Base-by-base conservation (phyloP, 2,888 invertebrate species). In the Microchrysa polita region DNA sequence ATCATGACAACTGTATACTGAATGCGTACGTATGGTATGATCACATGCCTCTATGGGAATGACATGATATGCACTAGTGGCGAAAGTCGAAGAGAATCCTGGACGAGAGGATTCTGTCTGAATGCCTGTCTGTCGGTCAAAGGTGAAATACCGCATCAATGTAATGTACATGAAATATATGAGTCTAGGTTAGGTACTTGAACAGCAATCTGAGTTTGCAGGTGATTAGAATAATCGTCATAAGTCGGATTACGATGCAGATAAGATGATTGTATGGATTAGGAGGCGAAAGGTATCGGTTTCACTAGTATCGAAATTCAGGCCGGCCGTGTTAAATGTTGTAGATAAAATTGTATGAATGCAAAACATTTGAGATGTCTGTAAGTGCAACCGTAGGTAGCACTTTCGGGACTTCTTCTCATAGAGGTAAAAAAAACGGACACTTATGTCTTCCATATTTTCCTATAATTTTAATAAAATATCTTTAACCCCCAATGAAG, bases 181-280 rank as follows among this genome's bases (percentile, higher is more conserved):
- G n/a, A n/a, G n/a, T n/a, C n/a, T n/a, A n/a, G 48, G 14, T 12
- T 7, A 7, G 16, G 48, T 48, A 53, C 40, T 55, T 27, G 18
- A 69, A 55, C 12, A 42, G 55, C 42, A 42, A 55, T 34, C 57
- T 55, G 9, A 40, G 40, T 69, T 69, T 34, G 40, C 69, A 69
- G 69, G 69, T 69, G 69, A 69, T 69, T 69, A 69, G 40, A 12
- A n/a, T 69, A 69, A 69, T 69, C 69, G 69, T 55, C 55, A 69
- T 69, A 55, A 57, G 69, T 40, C 40, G 55, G 55, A 69, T 69
- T 40, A 55, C 18, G 20, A 42, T 16, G n/a, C 4, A 57, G 69
- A 67, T 53, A 53, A 69, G 40, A 55, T 55, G 16, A 7, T 55
- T 34, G 57, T 16, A 1, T 18, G 20, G 1, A 55, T 40, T 22